phyloP scores from a whole-genome alignment of 2,113 vertebrate species.

The Deroptyus accipitrinus region DNA sequence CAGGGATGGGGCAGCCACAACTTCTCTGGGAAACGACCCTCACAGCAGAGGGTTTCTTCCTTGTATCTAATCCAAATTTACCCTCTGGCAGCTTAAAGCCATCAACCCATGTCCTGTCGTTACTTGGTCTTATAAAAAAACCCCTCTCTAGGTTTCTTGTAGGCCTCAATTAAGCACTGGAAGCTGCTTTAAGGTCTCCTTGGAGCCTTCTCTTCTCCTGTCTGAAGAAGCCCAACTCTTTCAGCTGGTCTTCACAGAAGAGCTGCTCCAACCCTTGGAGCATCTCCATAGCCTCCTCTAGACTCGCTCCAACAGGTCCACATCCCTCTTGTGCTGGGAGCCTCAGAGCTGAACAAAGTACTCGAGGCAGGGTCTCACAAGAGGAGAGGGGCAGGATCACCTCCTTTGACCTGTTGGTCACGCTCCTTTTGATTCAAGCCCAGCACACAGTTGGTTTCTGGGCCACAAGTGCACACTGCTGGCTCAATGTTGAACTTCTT shows the following conservation, averaged over 20 bases:
- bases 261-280: neutral
- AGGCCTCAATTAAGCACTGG: neutral
- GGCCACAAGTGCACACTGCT: neutral
- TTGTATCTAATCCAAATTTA: neutral
- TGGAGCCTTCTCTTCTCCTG: neutral
- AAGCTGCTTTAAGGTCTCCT: neutral
- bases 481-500: neutral
- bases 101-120: neutral
- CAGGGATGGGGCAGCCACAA: neutral
- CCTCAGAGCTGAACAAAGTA: neutral
- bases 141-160: neutral
- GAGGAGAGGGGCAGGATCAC: neutral
- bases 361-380: neutral
- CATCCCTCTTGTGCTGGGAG: neutral
- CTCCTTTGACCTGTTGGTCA: neutral
- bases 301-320: neutral
- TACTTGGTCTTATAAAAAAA: neutral
- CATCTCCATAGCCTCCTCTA: neutral
- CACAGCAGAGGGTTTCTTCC: neutral
- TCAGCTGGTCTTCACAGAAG: neutral
- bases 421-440: neutral
- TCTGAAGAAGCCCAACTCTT: neutral
- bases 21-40: neutral
- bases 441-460: neutral
- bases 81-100: neutral